Evolutionary conservation across 2,888 invertebrate genomes (phyloP), one percentile per base, ranked within the genome.

Genomic region (Perizoma flavofasciatum): DNA sequence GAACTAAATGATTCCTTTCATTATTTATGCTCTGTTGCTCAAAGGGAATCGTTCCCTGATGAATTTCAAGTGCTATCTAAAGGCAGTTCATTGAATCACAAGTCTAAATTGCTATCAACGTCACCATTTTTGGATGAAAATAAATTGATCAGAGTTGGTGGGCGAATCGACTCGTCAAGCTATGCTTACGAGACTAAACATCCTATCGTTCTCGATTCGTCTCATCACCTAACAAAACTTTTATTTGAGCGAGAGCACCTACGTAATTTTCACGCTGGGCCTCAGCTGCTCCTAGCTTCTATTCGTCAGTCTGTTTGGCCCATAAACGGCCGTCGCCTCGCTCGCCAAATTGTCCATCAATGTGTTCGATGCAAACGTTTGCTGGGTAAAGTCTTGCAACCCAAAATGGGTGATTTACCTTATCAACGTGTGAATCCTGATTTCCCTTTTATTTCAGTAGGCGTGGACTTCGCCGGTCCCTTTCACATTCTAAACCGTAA

Each of bases 321-420:
- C 6, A 37, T 49, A n/a, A 49, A 49, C 39, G 49, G 49, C 10
- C 37, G 49, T 37, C 33, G 40, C 7, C 50, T 50, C 43, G 33
- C 41, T 9, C 40, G 50, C 8, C 41, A 33, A 22, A 50, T 41
- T 32, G 40, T 49, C 37, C 35, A 32, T 11, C 33, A n/a, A 33
- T 50, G 50, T 43, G 43, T 43, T 32, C 33, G 32, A 10, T 50
- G 41, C 9, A 32, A 33, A n/a, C 43, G 33, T 6, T n/a, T 43
- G 32, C 61, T 46, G 10, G 70, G 65, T 10, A 60, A 66, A 55
- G 69, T 67, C 0, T 37, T 71, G 10, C 6, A 6, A 8, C 69
- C 71, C 3, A 67, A 58, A 46, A 75, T 75, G 77, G 74, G 73
- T 0, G 56, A 71, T 11, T 52, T 74, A 37, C 74, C 75, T 5